Conservation (phyloP, 2,113 vertebrate genomes). For the Phalacrocorax pelagicus region DNA sequence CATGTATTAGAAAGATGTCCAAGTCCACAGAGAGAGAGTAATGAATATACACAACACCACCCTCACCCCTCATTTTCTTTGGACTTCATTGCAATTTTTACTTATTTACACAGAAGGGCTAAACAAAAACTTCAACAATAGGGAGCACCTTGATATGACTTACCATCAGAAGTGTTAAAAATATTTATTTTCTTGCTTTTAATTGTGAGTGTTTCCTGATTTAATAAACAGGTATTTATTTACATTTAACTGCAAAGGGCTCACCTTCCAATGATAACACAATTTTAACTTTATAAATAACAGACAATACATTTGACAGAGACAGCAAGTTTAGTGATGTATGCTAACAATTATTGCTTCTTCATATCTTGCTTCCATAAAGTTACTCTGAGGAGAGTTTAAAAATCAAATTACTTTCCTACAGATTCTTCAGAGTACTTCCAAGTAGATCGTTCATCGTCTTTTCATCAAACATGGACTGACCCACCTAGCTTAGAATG, state of each 20-base stretch:
- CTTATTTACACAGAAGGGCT: not conserved
- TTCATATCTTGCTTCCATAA: not conserved
- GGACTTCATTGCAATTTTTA: not conserved
- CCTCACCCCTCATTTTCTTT: not conserved
- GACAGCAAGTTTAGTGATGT: not conserved
- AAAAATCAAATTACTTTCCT: not conserved
- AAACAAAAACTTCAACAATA: not conserved
- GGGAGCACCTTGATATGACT: not conserved
- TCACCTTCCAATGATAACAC: not conserved
- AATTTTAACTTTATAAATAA: not conserved
- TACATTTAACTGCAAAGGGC: not conserved
- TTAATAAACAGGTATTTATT: not conserved
- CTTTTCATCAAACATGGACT: not conserved
- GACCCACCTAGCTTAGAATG: not conserved
- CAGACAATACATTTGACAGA: not conserved
- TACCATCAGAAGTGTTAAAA: not conserved
- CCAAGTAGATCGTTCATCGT: not conserved
- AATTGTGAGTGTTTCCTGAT: not conserved
- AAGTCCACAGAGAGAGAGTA: not conserved
- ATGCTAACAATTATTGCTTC: not conserved
- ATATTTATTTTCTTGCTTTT: not conserved
- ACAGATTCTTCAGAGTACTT: not conserved
- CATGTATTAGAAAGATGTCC: not conserved
- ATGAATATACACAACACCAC: not conserved
- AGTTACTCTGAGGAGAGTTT: not conserved